phyloP scores from a whole-genome alignment of 2,113 vertebrate species.

The Capreolus pygargus region DNA sequence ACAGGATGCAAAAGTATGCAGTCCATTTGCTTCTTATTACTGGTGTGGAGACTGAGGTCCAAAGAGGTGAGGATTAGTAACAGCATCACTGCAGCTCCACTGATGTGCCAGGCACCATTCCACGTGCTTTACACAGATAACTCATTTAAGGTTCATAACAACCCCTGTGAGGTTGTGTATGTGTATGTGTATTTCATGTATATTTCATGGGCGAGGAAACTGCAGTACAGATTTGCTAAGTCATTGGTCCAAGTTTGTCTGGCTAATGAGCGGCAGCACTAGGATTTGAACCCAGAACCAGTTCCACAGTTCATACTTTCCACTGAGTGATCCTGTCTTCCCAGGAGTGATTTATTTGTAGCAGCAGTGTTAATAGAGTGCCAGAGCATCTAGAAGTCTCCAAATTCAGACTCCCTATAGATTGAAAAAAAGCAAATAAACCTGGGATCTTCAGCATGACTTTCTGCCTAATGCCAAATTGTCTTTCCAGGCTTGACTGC shows the following conservation, averaged over 20 bases:
- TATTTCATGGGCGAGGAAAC: not conserved
- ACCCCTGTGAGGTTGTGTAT: not conserved
- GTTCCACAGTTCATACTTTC: fast-evolving
- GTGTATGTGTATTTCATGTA: too few relatives aligned
- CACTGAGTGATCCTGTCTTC: fast-evolving
- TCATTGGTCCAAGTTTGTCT: not conserved
- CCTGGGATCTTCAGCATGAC: not conserved
- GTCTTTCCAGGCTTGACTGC: not conserved
- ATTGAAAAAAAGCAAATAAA: not conserved
- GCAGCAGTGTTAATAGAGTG: not conserved
- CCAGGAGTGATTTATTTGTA: fast-evolving
- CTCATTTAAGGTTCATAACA: not conserved
- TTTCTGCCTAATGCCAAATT: not conserved
- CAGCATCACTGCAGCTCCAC: fast-evolving
- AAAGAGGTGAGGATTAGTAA: not conserved
- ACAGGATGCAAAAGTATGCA: not conserved
- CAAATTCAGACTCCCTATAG: not conserved
- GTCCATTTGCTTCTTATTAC: not conserved
- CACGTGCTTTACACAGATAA: not conserved
- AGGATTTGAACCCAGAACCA: not conserved
- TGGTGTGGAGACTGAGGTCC: not conserved
- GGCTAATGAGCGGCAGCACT: not conserved
- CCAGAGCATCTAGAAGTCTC: not conserved
- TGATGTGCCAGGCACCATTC: too few relatives aligned
- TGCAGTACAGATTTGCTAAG: not conserved